Evolutionary conservation across 2,113 vertebrate species (phyloP), one percentile per base, ranked within the genome.

Genomic region (Petaurus breviceps): DNA sequence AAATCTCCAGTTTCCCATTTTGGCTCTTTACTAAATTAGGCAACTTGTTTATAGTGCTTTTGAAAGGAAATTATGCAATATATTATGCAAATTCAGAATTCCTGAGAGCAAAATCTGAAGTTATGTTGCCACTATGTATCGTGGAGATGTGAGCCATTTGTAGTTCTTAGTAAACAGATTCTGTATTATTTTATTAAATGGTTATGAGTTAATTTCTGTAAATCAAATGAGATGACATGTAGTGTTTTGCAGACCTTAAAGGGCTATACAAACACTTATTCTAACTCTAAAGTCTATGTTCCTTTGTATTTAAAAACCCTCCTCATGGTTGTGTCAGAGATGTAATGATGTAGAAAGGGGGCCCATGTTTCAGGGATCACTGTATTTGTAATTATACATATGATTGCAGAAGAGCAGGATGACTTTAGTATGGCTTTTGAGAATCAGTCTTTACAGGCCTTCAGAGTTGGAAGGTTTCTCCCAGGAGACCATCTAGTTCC

Each of bases 31-130:
- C 90, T 91, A n/a, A 92, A 93, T 97, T 98, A 95, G 93, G 95
- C 97, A 96, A 96, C 90, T 97, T 97, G 93, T 98, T 97, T 97
- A 96, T 28, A 95, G 89, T 96, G 93, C 96, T 94, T 96, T 94
- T 95, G 92, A 97, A 94, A 97, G 95, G 97, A 97, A 97, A 97
- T 97, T 97, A 97, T 61, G 95, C 97, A 97, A 97, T 93, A 53
- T 94, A 1, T 96, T 98, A 96, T 97, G 90, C n/a, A 97, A 98
- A 98, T 97, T 51, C 93, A 90, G 55, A 53, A 24, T 98, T 96
- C 95, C 2, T 92, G 94, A 96, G 96, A 96, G 94, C 61, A 28
- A 3, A 52, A 51, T 61, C 25, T 57, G 31, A 93, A 98, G 97
- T 95, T 97, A 95, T 93, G 94, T 95, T 96, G 95, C 28, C 84